These are phyloP conservation scores for Cyprinus carpio DNA, from an alignment of 2,113 vertebrate genomes.

Conservation along the genomic window DNA sequence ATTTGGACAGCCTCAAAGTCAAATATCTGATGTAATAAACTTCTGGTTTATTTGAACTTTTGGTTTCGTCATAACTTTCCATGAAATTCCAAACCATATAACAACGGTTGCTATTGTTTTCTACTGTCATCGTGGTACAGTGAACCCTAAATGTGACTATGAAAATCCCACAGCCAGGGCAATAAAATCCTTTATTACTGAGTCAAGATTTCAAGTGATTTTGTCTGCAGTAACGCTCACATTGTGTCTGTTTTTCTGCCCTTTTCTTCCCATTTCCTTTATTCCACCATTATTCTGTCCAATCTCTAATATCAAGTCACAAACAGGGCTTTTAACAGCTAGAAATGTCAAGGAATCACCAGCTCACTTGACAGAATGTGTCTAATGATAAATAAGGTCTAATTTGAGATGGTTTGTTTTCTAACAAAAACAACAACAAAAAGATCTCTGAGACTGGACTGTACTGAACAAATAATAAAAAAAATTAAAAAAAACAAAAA, in stretches of 20 bases:
- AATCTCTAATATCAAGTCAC: background rate
- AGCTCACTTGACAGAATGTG: background rate
- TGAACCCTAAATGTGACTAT: conserved; percentile 2
- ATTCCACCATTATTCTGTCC: conserved; percentile 5
- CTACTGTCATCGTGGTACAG: background rate
- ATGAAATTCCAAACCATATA: conserved; percentile 10
- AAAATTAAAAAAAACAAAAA: too few relatives aligned
- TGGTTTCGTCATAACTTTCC: background rate
- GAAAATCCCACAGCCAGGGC: conserved; percentile 7
- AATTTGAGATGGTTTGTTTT: too few relatives aligned
- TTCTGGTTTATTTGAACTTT: conserved; percentile 6
- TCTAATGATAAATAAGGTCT: background rate
- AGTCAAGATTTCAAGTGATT: background rate
- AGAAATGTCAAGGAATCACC: background rate
- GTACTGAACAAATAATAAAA: too few relatives aligned
- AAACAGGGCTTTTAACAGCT: background rate
- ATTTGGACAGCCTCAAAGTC: conserved; percentile 16
- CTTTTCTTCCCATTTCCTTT: background rate
- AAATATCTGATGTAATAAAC: background rate
- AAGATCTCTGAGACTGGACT: too few relatives aligned
- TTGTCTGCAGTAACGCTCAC: background rate
- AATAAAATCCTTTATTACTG: background rate
- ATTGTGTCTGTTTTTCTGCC: background rate
- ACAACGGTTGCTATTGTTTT: background rate
- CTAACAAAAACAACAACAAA: too few relatives aligned